Conservation (phyloP, 2,797 vertebrate species). For the Lepidocolaptes lacrymiger region DNA sequence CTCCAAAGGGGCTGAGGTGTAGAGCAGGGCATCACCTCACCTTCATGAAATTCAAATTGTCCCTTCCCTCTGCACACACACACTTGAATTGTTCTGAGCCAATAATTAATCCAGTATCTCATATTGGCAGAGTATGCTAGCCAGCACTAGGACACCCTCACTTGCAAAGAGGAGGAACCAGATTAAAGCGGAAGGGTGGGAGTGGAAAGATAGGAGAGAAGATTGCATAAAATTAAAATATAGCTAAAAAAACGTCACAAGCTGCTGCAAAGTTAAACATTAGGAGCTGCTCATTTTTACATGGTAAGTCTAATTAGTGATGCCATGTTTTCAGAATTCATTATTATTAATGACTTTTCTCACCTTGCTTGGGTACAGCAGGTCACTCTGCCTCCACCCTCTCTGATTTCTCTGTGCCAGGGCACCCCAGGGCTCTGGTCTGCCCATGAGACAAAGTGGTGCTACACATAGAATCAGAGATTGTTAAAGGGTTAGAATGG, state of each 20-base stretch:
- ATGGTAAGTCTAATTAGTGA: not conserved
- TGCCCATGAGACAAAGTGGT: not conserved
- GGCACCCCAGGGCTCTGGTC: not conserved
- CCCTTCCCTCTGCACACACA: not conserved
- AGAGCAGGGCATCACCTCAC: not conserved
- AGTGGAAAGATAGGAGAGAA: not conserved
- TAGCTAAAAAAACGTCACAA: not conserved
- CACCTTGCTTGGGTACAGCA: no score
- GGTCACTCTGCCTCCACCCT: fast-evolving
- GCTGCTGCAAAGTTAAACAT: not conserved
- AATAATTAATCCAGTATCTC: not conserved
- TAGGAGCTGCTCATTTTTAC: not conserved
- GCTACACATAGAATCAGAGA: not conserved
- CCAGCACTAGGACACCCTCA: not conserved
- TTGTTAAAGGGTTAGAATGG: not conserved
- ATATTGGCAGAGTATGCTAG: not conserved
- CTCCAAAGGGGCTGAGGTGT: not conserved
- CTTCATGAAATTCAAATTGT: not conserved
- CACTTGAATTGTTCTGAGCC: not conserved
- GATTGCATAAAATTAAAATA: not conserved
- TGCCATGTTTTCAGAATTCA: fast-evolving
- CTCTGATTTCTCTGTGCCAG: not conserved
- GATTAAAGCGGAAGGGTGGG: not conserved
- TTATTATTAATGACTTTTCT: not conserved
- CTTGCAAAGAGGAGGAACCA: not conserved